A percentile compares a stretch with the other conserved stretches of the same genome.
phyloP scores from a whole-genome alignment of 2,888 invertebrate genomes.

The Pachliopta kotzebuea region DNA sequence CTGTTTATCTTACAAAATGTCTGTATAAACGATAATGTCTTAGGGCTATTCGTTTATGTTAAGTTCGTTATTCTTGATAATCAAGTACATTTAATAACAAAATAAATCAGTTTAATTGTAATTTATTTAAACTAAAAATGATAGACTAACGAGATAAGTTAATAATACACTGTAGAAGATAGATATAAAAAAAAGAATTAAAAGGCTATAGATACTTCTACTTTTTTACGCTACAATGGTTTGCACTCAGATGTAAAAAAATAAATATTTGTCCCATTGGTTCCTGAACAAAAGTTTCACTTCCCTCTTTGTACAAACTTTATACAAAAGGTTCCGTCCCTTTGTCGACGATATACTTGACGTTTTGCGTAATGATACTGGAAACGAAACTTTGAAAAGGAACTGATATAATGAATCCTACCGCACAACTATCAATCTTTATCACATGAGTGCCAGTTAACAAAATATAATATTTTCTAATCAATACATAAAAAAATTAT shows the following conservation, averaged over 20 bases:
- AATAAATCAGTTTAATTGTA: background rate
- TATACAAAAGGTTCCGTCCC: constrained; percentile 21
- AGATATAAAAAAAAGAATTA: background rate
- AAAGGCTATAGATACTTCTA: constrained; percentile 3
- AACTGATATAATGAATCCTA: background rate
- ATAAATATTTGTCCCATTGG: constrained; percentile 22
- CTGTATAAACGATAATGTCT: background rate
- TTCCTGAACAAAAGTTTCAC: constrained; percentile 15
- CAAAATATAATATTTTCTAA: background rate
- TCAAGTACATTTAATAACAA: background rate
- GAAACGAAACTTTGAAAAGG: constrained; percentile 8
- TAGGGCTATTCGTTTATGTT: constrained; percentile 2
- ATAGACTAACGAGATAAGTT: no score
- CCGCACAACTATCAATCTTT: constrained; percentile 3
- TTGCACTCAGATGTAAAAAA: constrained; percentile 21
- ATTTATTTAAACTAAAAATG: background rate
- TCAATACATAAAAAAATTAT: background rate
- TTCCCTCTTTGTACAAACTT: constrained; percentile 21
- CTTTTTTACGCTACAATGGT: constrained; percentile 15
- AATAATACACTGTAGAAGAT: background rate
- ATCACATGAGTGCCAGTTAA: background rate
- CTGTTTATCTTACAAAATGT: background rate
- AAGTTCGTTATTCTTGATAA: background rate
- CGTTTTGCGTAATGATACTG: constrained; percentile 20
- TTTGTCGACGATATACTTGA: constrained; percentile 21